phyloP scores from a whole-genome alignment of 2,888 invertebrate species.

The Heliconius charithonia region DNA sequence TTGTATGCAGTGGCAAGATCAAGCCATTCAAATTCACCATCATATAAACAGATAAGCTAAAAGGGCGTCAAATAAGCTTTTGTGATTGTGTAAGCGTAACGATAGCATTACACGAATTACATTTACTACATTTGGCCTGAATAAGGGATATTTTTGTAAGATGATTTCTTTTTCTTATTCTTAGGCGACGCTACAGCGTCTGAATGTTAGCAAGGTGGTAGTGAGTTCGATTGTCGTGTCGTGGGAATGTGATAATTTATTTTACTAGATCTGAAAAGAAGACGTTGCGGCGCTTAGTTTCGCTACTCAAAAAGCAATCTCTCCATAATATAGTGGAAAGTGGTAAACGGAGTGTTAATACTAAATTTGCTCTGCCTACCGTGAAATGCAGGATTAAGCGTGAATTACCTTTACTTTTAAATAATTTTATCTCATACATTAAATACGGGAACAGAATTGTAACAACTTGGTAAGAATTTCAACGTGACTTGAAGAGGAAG shows the following conservation, averaged over 20 bases:
- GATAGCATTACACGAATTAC: constrained; percentile 11
- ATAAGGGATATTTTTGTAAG: constrained; percentile 15
- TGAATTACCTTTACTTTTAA: not conserved
- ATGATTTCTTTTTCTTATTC: constrained; percentile 11
- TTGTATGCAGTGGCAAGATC: not conserved
- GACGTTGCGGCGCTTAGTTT: no score
- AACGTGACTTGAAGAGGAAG: not conserved
- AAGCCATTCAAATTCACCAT: not conserved
- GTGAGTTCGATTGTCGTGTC: no score
- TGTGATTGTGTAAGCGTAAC: constrained; percentile 10
- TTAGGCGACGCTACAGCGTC: not conserved
- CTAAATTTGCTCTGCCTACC: no score
- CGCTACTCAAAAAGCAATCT: no score
- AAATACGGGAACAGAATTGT: not conserved
- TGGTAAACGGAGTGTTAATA: no score
- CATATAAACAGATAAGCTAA: constrained; percentile 10
- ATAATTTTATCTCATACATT: not conserved
- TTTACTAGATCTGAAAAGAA: not conserved
- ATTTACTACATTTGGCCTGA: constrained; percentile 8
- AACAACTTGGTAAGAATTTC: not conserved
- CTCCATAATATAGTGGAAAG: no score
- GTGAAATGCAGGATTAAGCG: no score
- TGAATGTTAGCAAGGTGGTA: not conserved
- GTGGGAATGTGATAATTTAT: not conserved
- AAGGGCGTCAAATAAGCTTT: not conserved